Conservation (phyloP, 2,888 invertebrate genomes). For the Pimpla rufipes region DNA sequence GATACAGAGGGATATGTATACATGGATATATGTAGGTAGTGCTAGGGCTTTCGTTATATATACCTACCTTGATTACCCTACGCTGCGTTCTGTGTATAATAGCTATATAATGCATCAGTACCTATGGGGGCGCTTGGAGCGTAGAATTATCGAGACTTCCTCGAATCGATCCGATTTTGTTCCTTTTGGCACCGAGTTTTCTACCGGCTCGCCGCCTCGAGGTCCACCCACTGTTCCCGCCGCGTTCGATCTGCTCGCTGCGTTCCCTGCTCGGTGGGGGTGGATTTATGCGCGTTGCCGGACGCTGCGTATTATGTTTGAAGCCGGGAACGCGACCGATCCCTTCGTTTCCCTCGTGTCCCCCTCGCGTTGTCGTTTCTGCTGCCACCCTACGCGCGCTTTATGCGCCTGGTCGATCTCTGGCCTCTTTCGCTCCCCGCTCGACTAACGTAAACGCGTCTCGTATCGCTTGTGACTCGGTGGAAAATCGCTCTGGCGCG, state of each 20-base stretch:
- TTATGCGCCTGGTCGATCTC: slow-evolving; percentile 42
- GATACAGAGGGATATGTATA: too few relatives aligned
- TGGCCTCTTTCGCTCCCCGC: neutral
- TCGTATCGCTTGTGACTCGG: slow-evolving; percentile 32
- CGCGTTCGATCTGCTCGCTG: slow-evolving; percentile 67
- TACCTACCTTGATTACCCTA: too few relatives aligned
- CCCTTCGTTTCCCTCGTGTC: neutral
- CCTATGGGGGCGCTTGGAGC: neutral
- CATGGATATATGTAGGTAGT: neutral
- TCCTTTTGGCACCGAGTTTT: slow-evolving; percentile 55
- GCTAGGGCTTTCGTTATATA: neutral
- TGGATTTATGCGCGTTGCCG: slow-evolving; percentile 15
- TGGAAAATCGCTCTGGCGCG: slow-evolving; percentile 44
- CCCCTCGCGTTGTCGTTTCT: neutral
- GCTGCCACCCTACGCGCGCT: slow-evolving; percentile 23
- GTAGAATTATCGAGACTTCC: slow-evolving; percentile 25
- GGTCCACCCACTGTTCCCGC: too few relatives aligned
- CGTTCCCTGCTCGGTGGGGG: too few relatives aligned
- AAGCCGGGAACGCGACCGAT: neutral
- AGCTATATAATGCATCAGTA: slow-evolving; percentile 3
- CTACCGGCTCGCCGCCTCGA: slow-evolving; percentile 61
- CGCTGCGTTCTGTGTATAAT: too few relatives aligned
- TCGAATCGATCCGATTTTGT: slow-evolving; percentile 60
- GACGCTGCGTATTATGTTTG: neutral
- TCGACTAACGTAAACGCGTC: neutral